These are phyloP conservation scores for Mimumesa dahlbomi DNA, from an alignment of 2,888 invertebrate species.

Conservation along the genomic window DNA sequence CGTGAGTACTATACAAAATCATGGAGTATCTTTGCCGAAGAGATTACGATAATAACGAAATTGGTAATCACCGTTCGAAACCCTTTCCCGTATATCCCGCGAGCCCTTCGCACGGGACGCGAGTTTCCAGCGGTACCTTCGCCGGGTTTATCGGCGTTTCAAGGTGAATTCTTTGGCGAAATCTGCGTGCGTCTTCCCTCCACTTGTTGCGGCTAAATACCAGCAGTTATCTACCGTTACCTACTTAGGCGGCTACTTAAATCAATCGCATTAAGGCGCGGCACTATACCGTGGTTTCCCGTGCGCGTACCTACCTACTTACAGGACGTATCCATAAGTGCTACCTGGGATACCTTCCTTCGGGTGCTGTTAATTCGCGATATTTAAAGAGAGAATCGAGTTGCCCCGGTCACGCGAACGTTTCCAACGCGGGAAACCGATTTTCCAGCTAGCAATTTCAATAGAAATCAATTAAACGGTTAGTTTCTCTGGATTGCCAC, in stretches of 20 bases:
- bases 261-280: slow-evolving; percentile 45
- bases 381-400: no score
- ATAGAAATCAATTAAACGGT: no score
- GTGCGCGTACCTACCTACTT: neutral
- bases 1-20: slow-evolving; percentile 52
- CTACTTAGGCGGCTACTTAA: slow-evolving; percentile 44
- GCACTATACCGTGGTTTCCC: slow-evolving; percentile 2
- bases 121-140: no score
- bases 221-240: slow-evolving; percentile 48
- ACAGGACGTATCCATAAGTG: slow-evolving; percentile 4
- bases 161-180: slow-evolving; percentile 35
- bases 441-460: no score
- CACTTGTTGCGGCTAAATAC: slow-evolving; percentile 32
- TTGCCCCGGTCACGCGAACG: neutral
- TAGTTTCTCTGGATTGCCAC: no score
- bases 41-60: slow-evolving; percentile 68
- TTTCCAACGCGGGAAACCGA: slow-evolving; percentile 23
- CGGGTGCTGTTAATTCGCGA: slow-evolving; percentile 6
- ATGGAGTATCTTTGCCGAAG: slow-evolving; percentile 50
- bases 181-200: slow-evolving; percentile 8
- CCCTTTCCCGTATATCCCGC: slow-evolving; percentile 25
- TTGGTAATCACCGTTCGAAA: slow-evolving; percentile 67
- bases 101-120: slow-evolving; percentile 1
- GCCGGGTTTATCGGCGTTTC: slow-evolving; percentile 56
- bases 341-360: neutral